Percentiles rank a stretch among this genome's conserved stretches.
Conservation (phyloP, 1,140 invertebrate species). For the Trichogramma pretiosum region DNA sequence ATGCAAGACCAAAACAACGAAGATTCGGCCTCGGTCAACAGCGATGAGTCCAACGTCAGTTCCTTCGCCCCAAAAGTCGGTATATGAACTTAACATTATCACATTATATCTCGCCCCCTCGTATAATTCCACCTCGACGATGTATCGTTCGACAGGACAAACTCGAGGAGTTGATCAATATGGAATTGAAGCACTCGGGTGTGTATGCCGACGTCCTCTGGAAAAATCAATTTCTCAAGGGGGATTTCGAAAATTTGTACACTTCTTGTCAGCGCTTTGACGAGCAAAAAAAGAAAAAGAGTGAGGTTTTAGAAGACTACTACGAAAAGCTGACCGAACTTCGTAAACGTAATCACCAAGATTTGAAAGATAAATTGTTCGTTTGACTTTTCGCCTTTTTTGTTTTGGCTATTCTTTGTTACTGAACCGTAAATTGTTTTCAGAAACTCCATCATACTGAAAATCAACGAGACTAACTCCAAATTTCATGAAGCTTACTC, state of each 20-base stretch:
- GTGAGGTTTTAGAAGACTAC: constrained; percentile 9
- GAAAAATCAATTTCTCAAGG: constrained; percentile 10
- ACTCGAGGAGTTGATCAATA: constrained; percentile 3
- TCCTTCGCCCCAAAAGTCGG: not conserved
- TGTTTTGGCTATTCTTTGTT: not conserved
- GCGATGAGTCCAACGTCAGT: constrained; percentile 7
- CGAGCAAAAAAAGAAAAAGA: constrained; percentile 4
- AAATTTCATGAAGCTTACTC: constrained; percentile 4
- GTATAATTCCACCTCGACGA: too few species aligned
- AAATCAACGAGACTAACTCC: constrained; percentile 2
- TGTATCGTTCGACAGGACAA: constrained; percentile 4
- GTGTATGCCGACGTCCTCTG: constrained; percentile 7
- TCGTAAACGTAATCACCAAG: not conserved
- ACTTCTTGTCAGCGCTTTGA: constrained; percentile 10
- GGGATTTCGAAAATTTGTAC: constrained; percentile 12
- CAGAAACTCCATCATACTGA: not conserved
- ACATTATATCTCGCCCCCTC: too few species aligned
- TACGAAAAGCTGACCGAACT: constrained; percentile 2
- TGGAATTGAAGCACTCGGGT: constrained; percentile 8
- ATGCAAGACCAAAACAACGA: too few species aligned
- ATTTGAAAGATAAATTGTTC: constrained; percentile 10
- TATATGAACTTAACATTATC: not conserved
- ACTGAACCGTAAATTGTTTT: not conserved
- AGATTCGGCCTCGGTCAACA: constrained; percentile 8
- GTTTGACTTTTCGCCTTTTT: not conserved